Conservation (phyloP, 2,113 vertebrate genomes). For the Carassius auratus region DNA sequence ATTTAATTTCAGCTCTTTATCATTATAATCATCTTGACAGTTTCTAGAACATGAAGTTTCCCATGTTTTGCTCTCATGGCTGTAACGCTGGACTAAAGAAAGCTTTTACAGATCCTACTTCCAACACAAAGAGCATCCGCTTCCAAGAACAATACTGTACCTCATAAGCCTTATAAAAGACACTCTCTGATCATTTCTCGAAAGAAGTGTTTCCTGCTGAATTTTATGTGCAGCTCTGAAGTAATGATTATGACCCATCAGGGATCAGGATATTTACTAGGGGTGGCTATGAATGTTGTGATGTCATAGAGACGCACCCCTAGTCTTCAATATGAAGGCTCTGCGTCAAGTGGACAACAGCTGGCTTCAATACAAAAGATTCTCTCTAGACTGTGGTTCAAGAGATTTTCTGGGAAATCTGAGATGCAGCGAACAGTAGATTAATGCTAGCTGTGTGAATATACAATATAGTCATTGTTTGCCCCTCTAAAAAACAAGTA, state of each 20-base stretch:
- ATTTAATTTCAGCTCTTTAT: conserved; percentile 32
- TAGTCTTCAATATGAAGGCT: conserved; percentile 36
- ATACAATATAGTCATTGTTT: not conserved
- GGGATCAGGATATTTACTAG: conserved; percentile 28
- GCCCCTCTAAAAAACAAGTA: not conserved
- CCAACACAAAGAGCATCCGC: conserved; percentile 48
- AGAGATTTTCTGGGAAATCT: conserved; percentile 33
- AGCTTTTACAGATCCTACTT: conserved; percentile 27
- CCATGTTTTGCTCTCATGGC: conserved; percentile 20
- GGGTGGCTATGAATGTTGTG: conserved; percentile 33
- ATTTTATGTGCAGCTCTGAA: conserved; percentile 26
- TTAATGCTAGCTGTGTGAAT: conserved; percentile 7
- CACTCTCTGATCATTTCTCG: conserved; percentile 44
- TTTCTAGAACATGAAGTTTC: conserved; percentile 33
- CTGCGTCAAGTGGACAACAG: conserved; percentile 48
- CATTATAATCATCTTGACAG: conserved; percentile 41
- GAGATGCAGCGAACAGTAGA: not conserved
- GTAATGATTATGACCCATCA: conserved; percentile 8
- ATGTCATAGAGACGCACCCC: conserved; percentile 46
- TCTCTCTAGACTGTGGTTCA: conserved; percentile 33
- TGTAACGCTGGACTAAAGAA: conserved; percentile 22
- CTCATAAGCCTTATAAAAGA: conserved; percentile 38
- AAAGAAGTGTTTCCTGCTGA: conserved; percentile 20
- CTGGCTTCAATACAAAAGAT: conserved; percentile 47
- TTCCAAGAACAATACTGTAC: conserved; percentile 47